These are phyloP conservation scores for Trialeurodes vaporariorum DNA, from an alignment of 1,140 invertebrate species.

Conservation along the genomic window DNA sequence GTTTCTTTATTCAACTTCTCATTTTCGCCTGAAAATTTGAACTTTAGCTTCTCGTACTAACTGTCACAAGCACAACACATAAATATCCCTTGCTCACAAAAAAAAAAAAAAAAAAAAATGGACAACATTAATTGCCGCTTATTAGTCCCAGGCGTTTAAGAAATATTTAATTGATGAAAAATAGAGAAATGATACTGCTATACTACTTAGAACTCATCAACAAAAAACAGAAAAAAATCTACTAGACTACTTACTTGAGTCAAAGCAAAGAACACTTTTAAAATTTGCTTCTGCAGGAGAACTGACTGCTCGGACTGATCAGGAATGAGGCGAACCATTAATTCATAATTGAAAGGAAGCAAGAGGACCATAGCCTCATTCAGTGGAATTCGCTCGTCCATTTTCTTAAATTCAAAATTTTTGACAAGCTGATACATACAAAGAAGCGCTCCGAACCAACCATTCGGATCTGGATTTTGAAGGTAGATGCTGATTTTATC, in stretches of 20 bases:
- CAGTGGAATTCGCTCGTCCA: conserved; percentile 74
- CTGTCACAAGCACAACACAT: too few relatives aligned
- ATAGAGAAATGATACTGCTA: too few relatives aligned
- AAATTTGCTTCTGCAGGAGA: conserved; percentile 86
- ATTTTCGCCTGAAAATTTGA: too few relatives aligned
- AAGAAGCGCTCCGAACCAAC: conserved; percentile 84
- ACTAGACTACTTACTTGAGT: conserved; percentile 59
- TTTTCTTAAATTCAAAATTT: conserved; percentile 88
- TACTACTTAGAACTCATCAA: too few relatives aligned
- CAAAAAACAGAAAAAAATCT: too few relatives aligned
- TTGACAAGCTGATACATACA: conserved; percentile 92
- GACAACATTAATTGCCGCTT: too few relatives aligned
- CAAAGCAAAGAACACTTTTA: conserved; percentile 93
- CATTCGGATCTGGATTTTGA: conserved; percentile 65
- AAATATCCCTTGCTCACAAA: too few relatives aligned
- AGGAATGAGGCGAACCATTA: conserved; percentile 65
- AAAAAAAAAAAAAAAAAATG: too few relatives aligned
- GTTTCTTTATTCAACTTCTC: too few relatives aligned
- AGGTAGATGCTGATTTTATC: conserved; percentile 84
- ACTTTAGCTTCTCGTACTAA: too few relatives aligned
- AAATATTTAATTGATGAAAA: too few relatives aligned
- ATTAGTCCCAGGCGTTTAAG: too few relatives aligned
- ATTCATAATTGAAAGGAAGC: conserved; percentile 81
- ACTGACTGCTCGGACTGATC: conserved; percentile 79
- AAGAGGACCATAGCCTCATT: conserved; percentile 91